Conservation (phyloP, 2,888 invertebrate species). For the Temnothorax rugatulus region DNA sequence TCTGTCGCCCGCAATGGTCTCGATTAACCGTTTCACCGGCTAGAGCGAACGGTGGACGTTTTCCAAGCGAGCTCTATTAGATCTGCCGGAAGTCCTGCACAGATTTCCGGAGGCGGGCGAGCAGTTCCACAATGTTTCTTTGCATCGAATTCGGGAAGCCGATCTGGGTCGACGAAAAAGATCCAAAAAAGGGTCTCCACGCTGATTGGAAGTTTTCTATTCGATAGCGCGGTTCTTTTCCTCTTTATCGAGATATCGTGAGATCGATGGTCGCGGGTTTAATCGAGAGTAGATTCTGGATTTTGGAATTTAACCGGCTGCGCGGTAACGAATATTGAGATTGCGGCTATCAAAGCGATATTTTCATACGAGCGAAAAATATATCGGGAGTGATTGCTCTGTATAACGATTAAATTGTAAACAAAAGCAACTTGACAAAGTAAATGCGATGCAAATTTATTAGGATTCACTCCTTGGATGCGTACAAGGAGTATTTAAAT, state of each 20-base stretch:
- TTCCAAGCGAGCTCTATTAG: conserved; percentile 78
- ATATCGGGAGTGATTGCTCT: conserved; percentile 6
- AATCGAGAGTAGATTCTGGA: conserved; percentile 56
- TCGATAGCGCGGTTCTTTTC: conserved; percentile 44
- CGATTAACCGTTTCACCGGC: conserved; percentile 80
- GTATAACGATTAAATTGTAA: conserved; percentile 16
- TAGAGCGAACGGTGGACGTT: conserved; percentile 79
- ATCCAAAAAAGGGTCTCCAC: conserved; percentile 42
- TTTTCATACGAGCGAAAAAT: conserved; percentile 1
- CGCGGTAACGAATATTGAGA: conserved; percentile 33
- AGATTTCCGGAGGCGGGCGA: conserved; percentile 73
- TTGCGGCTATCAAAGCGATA: conserved; percentile 7
- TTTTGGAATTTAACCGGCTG: conserved; percentile 55
- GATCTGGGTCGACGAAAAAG: conserved; percentile 46
- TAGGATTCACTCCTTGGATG: not conserved
- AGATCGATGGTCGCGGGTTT: conserved; percentile 60
- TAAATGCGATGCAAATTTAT: not conserved
- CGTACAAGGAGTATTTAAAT: not conserved
- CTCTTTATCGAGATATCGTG: conserved; percentile 54
- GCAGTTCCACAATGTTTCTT: conserved; percentile 77
- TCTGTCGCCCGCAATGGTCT: conserved; percentile 76
- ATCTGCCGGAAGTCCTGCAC: conserved; percentile 73
- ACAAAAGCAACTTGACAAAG: not conserved
- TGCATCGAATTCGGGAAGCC: conserved; percentile 70
- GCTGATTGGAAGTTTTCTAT: conserved; percentile 73